These are phyloP conservation scores for Leptarthrus brevirostris DNA, from an alignment of 2,888 invertebrate genomes.

Conservation along the genomic window DNA sequence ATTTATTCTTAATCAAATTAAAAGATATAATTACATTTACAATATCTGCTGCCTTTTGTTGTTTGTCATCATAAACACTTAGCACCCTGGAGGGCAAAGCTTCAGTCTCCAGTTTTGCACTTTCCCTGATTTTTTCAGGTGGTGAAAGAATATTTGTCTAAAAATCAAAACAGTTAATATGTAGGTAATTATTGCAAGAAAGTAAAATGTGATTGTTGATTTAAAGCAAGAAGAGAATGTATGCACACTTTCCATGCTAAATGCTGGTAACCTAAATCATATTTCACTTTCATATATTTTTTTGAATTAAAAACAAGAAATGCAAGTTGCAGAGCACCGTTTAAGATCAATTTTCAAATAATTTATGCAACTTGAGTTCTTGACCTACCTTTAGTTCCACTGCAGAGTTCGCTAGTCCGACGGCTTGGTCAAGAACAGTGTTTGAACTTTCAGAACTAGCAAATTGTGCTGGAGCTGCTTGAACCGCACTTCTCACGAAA, in stretches of 20 bases:
- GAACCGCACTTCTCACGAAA: background rate
- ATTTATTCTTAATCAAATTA: no score
- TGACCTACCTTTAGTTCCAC: conserved; percentile 46
- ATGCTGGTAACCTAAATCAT: no score
- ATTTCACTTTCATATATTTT: no score
- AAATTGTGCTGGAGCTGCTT: background rate
- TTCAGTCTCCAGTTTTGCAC: conserved; percentile 64
- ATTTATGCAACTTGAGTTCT: background rate
- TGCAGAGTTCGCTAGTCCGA: conserved; percentile 11
- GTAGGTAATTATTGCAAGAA: no score
- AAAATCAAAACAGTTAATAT: background rate
- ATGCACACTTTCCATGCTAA: no score
- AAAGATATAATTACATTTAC: conserved; percentile 59
- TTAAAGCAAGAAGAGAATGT: no score
- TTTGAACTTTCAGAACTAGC: conserved; percentile 4
- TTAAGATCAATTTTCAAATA: background rate
- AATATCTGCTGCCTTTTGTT: conserved; percentile 61
- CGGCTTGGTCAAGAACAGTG: conserved; percentile 22
- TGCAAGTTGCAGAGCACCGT: background rate
- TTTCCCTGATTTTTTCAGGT: conserved; percentile 61
- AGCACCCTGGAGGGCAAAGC: conserved; percentile 62
- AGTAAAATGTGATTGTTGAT: no score
- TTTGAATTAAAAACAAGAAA: background rate
- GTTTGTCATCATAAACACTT: conserved; percentile 62
- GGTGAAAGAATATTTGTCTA: conserved; percentile 54